Evolutionary conservation across 2,113 vertebrate species (phyloP).

Genomic region (Rhea americana): DNA sequence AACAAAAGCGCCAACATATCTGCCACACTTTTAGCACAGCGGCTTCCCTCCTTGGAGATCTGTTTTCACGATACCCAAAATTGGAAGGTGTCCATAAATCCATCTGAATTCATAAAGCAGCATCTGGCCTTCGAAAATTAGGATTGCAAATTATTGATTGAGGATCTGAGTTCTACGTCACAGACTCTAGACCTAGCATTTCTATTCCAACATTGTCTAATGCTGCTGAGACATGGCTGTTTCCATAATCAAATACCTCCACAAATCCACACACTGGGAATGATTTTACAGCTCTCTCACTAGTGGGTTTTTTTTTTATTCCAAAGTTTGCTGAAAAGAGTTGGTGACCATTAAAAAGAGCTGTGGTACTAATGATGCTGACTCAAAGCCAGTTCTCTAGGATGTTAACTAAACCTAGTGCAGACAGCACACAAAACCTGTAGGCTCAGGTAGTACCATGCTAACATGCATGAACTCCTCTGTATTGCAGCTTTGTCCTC

Average conservation of each 20-base stretch:
- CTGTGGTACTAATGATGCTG: neutral
- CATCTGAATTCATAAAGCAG: conserved; percentile 2
- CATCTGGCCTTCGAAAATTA: neutral
- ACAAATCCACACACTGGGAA: neutral
- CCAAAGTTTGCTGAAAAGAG: neutral
- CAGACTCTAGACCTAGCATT: neutral
- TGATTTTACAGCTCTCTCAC: neutral
- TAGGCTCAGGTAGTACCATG: neutral
- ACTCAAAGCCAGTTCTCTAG: neutral
- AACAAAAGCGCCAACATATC: neutral
- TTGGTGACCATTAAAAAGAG: neutral
- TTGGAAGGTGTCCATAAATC: neutral
- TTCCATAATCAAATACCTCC: neutral
- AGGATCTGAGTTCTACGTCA: neutral
- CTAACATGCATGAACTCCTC: neutral
- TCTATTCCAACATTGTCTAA: neutral
- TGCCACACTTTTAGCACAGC: neutral
- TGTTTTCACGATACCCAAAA: neutral
- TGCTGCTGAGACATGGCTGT: neutral
- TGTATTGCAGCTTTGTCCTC: neutral
- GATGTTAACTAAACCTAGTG: neutral
- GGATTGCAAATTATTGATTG: neutral
- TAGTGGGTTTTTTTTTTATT: neutral
- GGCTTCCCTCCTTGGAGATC: neutral
- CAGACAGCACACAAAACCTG: neutral